Conservation (phyloP, 2,797 vertebrate genomes). For the Brachyrhaphis roseni region DNA sequence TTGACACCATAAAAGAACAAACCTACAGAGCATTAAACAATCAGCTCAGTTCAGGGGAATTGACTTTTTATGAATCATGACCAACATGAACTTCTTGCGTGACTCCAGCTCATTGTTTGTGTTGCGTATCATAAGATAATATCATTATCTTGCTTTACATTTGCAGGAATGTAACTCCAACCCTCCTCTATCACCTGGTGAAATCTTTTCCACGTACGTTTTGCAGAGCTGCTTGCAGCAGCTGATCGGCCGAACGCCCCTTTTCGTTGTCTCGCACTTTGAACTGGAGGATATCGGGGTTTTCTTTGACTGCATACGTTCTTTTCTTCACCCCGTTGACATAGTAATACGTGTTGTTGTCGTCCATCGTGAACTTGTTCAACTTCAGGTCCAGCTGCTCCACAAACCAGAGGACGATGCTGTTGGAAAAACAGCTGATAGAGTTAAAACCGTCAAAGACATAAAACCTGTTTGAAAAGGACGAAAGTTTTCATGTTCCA, state of each 20-base stretch:
- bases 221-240: conserved; percentile 13
- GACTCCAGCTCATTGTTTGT: background rate
- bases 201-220: background rate
- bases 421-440: background rate
- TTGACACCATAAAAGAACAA: background rate
- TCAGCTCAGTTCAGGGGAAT: background rate
- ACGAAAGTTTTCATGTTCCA: background rate
- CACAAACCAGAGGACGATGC: conserved; percentile 22
- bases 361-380: conserved; percentile 14
- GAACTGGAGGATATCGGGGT: conserved; percentile 12
- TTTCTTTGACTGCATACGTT: conserved; percentile 11
- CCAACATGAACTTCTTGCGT: background rate
- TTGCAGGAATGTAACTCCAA: background rate
- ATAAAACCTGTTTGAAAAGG: background rate
- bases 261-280: background rate
- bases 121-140: background rate
- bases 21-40: background rate
- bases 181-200: too few relatives aligned
- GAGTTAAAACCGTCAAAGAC: background rate
- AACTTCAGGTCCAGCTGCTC: conserved; percentile 4
- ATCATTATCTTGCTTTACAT: background rate
- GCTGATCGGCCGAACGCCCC: background rate
- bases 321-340: background rate
- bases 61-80: background rate
- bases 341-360: conserved; percentile 16